phyloP scores from a whole-genome alignment of 2,113 vertebrate genomes.

The Stomatorhinus ivindoensis region DNA sequence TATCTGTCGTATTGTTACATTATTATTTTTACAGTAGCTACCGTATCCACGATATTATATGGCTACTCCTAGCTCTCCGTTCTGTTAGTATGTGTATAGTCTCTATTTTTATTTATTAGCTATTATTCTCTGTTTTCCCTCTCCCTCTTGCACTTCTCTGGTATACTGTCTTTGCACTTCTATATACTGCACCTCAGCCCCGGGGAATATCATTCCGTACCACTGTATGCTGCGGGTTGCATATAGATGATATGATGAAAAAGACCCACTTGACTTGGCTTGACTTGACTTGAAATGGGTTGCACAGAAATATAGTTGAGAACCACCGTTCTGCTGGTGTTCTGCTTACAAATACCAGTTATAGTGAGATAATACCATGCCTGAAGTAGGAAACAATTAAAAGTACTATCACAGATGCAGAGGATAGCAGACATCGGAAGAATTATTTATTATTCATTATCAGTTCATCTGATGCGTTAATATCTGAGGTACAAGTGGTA shows the following conservation, averaged over 20 bases:
- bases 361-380: not conserved
- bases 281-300: not conserved
- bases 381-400: not conserved
- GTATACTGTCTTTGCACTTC: not conserved
- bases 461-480: not conserved
- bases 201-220: not conserved
- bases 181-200: not conserved
- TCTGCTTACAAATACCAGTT: not conserved
- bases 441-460: not conserved
- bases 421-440: not conserved
- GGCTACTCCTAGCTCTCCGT: not conserved
- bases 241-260: not conserved
- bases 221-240: not conserved
- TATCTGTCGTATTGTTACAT: not conserved
- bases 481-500: not conserved
- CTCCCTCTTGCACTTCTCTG: not conserved
- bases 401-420: not conserved
- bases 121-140: not conserved
- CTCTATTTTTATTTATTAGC: not conserved
- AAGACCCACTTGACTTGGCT: not conserved
- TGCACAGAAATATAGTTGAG: not conserved
- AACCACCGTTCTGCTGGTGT: not conserved
- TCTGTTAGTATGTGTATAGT: not conserved
- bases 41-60: not conserved
- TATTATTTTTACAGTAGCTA: not conserved